Base-by-base conservation (phyloP, 2,113 vertebrate genomes). In the Mungos mungo region DNA sequence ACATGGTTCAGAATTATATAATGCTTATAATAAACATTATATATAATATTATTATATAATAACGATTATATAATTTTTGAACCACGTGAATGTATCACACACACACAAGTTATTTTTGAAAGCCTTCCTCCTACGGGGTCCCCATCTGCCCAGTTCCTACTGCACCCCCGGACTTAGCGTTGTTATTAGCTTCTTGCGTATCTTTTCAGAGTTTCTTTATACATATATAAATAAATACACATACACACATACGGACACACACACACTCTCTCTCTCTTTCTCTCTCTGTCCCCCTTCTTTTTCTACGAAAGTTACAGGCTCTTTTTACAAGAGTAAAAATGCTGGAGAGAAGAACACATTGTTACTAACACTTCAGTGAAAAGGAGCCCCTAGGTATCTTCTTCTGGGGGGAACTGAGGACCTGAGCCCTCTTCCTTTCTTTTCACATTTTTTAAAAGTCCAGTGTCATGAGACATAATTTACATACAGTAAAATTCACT, bases 171-270 rank as follows among this genome's bases (percentile, higher is more conserved):
- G 1, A 10, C n/a, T 63, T n/a, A 89, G 93, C 15, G 14, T 65
- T 79, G 38, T 92, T 96, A 92, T 35, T 86, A 77, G 18, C 88
- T 91, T 76, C 71, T 83, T 45, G 23, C 21, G 2, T 72, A 72
- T 93, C 72, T 93, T 97, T 97, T 65, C 50, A 88, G 66, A 90
- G 29, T 88, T 76, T 88, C 47, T 65, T n/a, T 63, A 38, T 27
- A 29, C 21, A 71, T 23, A 57, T 54, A 27, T 52, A 89, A 93
- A 74, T 57, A 93, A 63, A 65, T 7, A 66, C 72, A 89, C 18
- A 76, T 19, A 90, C 2, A 86, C 3, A 45, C 33, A 6, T 8
- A 57, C 15, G 33, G 15, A 54, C 16, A 79, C 5, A 66, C 25
- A 50, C 45, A 72, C 14, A 74, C 52, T n/a, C 50, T 12, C 31